A percentile compares a stretch with the other conserved stretches of the same genome.
Conservation (phyloP, 2,113 vertebrate species). For the Tor tambroides region DNA sequence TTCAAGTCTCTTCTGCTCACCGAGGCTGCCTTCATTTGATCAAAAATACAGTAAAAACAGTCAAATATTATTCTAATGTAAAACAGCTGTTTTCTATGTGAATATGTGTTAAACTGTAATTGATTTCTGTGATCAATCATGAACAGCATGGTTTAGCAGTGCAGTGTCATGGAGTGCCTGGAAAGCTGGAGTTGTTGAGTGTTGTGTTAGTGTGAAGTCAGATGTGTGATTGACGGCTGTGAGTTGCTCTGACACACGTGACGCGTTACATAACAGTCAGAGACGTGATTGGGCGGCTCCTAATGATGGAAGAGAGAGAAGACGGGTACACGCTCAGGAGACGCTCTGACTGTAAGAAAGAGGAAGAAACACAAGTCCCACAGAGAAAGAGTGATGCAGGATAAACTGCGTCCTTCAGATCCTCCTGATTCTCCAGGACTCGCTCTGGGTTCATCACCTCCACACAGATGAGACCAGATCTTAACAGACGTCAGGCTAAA, state of each 20-base stretch:
- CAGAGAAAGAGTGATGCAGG: neutral
- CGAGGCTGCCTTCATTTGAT: too few relatives aligned
- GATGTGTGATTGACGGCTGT: neutral
- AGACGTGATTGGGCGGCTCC: neutral
- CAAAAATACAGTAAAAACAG: too few relatives aligned
- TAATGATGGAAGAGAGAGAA: neutral
- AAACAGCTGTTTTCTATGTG: too few relatives aligned
- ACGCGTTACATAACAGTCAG: constrained; percentile 11
- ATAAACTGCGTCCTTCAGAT: neutral
- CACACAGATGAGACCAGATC: too few relatives aligned
- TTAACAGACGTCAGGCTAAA: too few relatives aligned
- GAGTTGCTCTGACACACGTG: neutral
- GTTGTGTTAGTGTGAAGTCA: neutral
- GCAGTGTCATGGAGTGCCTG: neutral
- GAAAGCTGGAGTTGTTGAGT: neutral
- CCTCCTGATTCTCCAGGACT: neutral
- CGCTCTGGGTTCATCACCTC: too few relatives aligned
- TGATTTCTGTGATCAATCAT: neutral
- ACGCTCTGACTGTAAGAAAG: neutral
- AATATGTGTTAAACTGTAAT: too few relatives aligned
- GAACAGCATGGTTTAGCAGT: neutral
- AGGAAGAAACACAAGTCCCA: neutral
- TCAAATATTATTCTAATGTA: too few relatives aligned
- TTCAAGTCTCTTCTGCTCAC: too few relatives aligned
- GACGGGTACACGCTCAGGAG: too few relatives aligned